Percentiles rank a stretch among this genome's conserved stretches.
These are phyloP conservation scores for Megalopta genalis DNA, from an alignment of 1,140 invertebrate genomes.

Conservation along the genomic window DNA sequence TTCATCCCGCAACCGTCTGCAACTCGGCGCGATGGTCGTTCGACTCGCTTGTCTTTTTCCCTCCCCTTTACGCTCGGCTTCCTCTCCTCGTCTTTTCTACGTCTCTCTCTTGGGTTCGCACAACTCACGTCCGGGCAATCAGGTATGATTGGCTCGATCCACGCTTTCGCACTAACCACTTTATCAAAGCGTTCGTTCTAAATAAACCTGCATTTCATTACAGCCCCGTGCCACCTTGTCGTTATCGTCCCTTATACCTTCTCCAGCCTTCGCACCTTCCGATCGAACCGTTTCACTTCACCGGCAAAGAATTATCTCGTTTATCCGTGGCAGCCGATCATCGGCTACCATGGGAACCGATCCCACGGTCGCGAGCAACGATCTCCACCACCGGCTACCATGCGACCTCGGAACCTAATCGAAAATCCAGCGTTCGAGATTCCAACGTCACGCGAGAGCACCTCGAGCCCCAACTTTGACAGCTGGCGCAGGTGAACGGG, in stretches of 20 bases:
- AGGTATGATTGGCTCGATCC: slow-evolving; percentile 77
- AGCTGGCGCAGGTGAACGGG: too few species aligned
- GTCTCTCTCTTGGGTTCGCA: slow-evolving; percentile 50
- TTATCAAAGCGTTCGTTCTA: slow-evolving; percentile 75
- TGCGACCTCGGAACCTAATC: too few species aligned
- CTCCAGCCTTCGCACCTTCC: slow-evolving; percentile 55
- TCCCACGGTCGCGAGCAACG: too few species aligned
- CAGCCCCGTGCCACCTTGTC: slow-evolving; percentile 65
- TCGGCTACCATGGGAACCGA: neutral
- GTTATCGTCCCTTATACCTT: slow-evolving; percentile 71
- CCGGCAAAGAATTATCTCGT: slow-evolving; percentile 49
- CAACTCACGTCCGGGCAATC: slow-evolving; percentile 78
- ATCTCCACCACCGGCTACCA: too few species aligned
- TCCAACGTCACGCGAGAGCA: too few species aligned
- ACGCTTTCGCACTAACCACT: slow-evolving; percentile 78
- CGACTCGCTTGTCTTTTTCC: slow-evolving; percentile 9
- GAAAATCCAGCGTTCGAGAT: too few species aligned
- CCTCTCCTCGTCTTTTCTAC: slow-evolving; percentile 21
- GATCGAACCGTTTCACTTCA: slow-evolving; percentile 50
- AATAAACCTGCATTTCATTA: slow-evolving; percentile 77
- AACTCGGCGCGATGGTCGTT: slow-evolving; percentile 32
- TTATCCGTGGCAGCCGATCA: slow-evolving; percentile 39
- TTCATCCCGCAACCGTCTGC: slow-evolving; percentile 49
- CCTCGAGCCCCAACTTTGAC: too few species aligned
- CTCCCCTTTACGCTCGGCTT: slow-evolving; percentile 16